Base-by-base conservation (phyloP, 1,140 invertebrate genomes). In the Drosophila yakuba region DNA sequence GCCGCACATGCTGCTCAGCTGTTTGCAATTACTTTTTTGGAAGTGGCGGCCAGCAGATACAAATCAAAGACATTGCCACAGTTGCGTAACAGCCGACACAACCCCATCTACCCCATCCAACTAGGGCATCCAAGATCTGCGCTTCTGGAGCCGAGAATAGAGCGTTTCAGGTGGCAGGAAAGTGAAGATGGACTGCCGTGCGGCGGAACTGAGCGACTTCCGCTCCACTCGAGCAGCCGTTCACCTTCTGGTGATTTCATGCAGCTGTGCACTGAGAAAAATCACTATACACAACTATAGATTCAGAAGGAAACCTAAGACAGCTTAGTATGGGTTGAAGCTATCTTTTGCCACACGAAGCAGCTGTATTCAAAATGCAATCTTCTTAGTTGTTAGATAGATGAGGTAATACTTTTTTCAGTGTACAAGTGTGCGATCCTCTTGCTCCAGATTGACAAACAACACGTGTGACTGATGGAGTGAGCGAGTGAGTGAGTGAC, bases 171-270 rank as follows among this genome's bases (percentile, higher is more conserved):
- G 72, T 76, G 73, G 62, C 73, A 77, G 77, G 66, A 71, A 75
- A 74, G 61, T 71, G 73, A 62, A 47, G 77, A 63, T 78, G 69
- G 67, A 78, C 63, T 75, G 52, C 69, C 44, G 43, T 44, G 77
- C 77, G 79, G 67, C 83, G 83, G 83, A 88, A 88, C 84, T 88
- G 62, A 74, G 84, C 57, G 63, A 88, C 83, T 88, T 88, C 83
- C 83, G 82, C 55, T 88, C 64, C 45, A 67, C 23, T 36, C 41
- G 32, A 41, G 54, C 28, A 51, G 47, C 48, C 60, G 15, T 61
- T 73, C 60, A 44, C 15, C 76, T 64, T 63, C 44, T 35, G 44
- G 10, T 12, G 35, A 44, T 28, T 23, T 67, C 50, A 25, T 38
- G 67, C 20, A 41, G 10, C 43, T 3, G 14, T 17, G 17, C 36